phyloP scores from a whole-genome alignment of 2,113 vertebrate genomes.

The Anoplopoma fimbria region DNA sequence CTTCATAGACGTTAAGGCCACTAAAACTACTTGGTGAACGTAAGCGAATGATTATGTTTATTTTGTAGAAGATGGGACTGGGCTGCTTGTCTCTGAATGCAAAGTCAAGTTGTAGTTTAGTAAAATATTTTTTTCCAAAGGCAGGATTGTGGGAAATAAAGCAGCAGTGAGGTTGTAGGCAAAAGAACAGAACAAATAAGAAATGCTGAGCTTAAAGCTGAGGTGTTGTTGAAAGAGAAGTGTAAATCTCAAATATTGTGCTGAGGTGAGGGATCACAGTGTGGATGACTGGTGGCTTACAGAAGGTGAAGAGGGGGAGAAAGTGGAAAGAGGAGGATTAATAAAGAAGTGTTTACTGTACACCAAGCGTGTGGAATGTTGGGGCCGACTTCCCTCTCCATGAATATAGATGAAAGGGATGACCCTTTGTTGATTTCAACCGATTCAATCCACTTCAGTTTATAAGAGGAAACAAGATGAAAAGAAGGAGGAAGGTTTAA shows the following conservation, averaged over 20 bases:
- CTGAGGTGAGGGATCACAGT: conserved; percentile 14
- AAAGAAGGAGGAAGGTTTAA: not conserved
- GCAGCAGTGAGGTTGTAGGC: not conserved
- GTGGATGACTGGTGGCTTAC: not conserved
- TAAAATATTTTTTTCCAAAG: not conserved
- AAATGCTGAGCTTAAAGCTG: not conserved
- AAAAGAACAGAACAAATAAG: not conserved
- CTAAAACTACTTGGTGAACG: too few species aligned
- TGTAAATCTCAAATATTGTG: not conserved
- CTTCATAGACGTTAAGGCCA: too few species aligned
- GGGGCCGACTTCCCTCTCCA: not conserved
- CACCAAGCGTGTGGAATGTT: not conserved
- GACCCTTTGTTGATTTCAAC: conserved; percentile 13
- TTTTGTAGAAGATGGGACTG: too few species aligned
- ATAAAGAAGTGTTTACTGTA: conserved; percentile 12
- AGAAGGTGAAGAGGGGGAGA: not conserved
- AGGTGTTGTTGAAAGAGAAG: not conserved
- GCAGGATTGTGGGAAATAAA: too few species aligned
- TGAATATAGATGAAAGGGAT: conserved; percentile 17
- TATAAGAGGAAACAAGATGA: conserved; percentile 16
- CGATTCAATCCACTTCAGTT: conserved; percentile 7
- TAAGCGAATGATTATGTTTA: too few species aligned
- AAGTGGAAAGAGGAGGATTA: not conserved
- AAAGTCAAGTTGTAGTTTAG: too few species aligned
- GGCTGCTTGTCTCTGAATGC: too few species aligned